phyloP scores from a whole-genome alignment of 2,888 invertebrate species.

The Clivina fossor region DNA sequence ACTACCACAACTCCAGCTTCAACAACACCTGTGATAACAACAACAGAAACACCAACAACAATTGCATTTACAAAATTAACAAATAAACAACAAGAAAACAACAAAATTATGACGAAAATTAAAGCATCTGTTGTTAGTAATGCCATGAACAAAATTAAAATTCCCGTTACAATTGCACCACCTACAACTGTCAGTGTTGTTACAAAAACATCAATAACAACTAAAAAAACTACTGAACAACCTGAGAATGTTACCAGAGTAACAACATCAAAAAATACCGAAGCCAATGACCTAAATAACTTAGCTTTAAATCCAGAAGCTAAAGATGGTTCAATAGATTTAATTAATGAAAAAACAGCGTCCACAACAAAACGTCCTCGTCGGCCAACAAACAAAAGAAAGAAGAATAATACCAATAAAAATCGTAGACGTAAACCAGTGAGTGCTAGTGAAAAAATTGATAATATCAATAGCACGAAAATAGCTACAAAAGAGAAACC shows the following conservation, averaged over 20 bases:
- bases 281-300: slow-evolving; percentile 15
- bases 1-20: slow-evolving; percentile 37
- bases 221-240: slow-evolving; percentile 30
- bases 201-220: slow-evolving; percentile 12
- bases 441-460: slow-evolving; percentile 48
- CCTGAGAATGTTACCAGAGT: slow-evolving; percentile 34
- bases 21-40: slow-evolving; percentile 51
- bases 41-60: slow-evolving; percentile 42
- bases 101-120: slow-evolving; percentile 56
- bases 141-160: slow-evolving; percentile 53
- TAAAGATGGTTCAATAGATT: slow-evolving; percentile 50
- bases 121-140: slow-evolving; percentile 63
- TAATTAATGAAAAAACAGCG: slow-evolving; percentile 50
- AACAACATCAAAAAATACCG: slow-evolving; percentile 14
- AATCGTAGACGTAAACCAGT: slow-evolving; percentile 63
- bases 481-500: slow-evolving; percentile 56
- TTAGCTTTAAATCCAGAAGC: slow-evolving; percentile 44
- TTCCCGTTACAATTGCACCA: slow-evolving; percentile 32
- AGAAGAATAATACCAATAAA: slow-evolving; percentile 64
- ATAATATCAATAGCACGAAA: slow-evolving; percentile 44
- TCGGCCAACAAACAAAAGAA: slow-evolving; percentile 54
- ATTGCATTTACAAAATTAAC: slow-evolving; percentile 33
- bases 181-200: slow-evolving; percentile 25
- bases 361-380: slow-evolving; percentile 47
- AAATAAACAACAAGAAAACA: slow-evolving; percentile 14